Percentiles rank a stretch among this genome's conserved stretches.
phyloP scores from a whole-genome alignment of 2,888 invertebrate species.

The Eupithecia abbreviata region DNA sequence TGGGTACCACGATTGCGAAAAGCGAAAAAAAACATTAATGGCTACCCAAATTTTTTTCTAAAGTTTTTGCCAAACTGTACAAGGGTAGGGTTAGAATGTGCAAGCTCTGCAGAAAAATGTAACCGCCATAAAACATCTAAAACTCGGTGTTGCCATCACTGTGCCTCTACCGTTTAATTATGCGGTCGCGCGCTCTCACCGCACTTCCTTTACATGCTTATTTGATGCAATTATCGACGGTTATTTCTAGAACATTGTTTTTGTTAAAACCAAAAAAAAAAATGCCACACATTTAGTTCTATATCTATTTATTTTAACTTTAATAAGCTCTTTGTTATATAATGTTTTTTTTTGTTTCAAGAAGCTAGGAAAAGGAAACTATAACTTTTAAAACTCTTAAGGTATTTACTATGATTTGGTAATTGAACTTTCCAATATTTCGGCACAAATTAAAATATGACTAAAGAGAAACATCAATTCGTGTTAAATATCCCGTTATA shows the following conservation, averaged over 20 bases:
- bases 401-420: too few relatives aligned
- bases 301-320: too few relatives aligned
- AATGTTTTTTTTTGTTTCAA: too few relatives aligned
- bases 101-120: neutral
- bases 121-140: neutral
- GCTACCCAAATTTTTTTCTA: too few relatives aligned
- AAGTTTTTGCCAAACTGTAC: neutral
- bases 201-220: conserved; percentile 56
- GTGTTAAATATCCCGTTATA: too few relatives aligned
- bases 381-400: neutral
- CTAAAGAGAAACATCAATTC: too few relatives aligned
- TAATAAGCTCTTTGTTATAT: too few relatives aligned
- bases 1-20: too few relatives aligned
- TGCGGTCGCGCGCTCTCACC: conserved; percentile 36
- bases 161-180: conserved; percentile 7
- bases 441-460: too few relatives aligned
- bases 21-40: too few relatives aligned
- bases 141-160: neutral
- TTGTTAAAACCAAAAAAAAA: neutral
- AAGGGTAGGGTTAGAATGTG: neutral
- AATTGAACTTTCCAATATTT: too few relatives aligned
- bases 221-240: conserved; percentile 56
- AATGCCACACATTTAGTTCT: neutral
- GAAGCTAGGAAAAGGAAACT: neutral
- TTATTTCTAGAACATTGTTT: conserved; percentile 31